Conservation (phyloP, 2,113 vertebrate genomes). For the Microtus pennsylvanicus region DNA sequence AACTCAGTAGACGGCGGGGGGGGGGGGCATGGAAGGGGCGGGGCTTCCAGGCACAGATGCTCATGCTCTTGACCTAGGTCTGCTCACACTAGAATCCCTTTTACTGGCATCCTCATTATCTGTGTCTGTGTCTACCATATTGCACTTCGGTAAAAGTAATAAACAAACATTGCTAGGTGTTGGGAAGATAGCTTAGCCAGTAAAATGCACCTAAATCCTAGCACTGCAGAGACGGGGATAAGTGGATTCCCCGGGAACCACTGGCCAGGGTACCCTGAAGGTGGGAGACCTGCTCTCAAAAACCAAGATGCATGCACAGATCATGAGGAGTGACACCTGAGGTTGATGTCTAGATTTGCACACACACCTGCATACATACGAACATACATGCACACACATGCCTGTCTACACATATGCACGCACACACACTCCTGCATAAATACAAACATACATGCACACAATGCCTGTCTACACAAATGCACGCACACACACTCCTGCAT, state of each 20-base stretch:
- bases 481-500: no score
- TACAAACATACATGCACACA: no score
- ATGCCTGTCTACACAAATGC: no score
- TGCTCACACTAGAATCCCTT: background rate
- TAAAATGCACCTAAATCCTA: background rate
- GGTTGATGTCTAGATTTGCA: background rate
- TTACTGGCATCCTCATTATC: background rate
- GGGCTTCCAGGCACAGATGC: rapidly evolving
- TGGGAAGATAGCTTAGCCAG: background rate
- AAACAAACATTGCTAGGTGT: background rate
- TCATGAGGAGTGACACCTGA: background rate
- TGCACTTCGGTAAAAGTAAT: background rate
- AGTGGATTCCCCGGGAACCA: background rate
- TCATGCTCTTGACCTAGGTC: background rate
- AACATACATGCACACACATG: background rate
- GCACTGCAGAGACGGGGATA: background rate
- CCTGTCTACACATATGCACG: no score
- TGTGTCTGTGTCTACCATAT: background rate
- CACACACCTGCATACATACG: background rate
- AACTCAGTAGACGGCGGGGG: background rate
- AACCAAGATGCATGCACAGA: no score
- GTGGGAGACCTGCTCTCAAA: background rate
- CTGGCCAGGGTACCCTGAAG: no score
- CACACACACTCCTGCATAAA: no score
- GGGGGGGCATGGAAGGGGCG: no score